These are phyloP conservation scores for Mythimna impura DNA, from an alignment of 2,888 invertebrate species.

Conservation along the genomic window DNA sequence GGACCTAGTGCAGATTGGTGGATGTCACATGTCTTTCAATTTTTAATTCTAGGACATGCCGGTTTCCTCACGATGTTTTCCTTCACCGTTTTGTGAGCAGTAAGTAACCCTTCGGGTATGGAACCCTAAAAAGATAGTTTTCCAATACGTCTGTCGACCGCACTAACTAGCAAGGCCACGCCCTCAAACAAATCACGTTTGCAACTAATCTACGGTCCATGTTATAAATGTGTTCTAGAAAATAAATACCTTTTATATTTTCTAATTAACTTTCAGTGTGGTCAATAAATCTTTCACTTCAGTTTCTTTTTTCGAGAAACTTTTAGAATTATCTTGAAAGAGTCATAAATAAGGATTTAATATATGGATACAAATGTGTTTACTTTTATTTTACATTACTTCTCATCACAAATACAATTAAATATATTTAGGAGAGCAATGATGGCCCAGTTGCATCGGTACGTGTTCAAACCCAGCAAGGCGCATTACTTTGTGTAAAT, in stretches of 20 bases:
- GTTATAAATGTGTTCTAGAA: constrained; percentile 34
- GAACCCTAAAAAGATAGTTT: constrained; percentile 15
- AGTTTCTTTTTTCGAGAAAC: constrained; percentile 42
- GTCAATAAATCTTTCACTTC: constrained; percentile 51
- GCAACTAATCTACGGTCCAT: constrained; percentile 38
- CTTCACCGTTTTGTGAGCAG: too few relatives aligned
- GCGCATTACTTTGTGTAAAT: too few relatives aligned
- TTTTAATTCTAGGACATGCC: too few relatives aligned
- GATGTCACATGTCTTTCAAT: too few relatives aligned
- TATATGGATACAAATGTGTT: constrained; percentile 1
- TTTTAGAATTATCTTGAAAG: constrained; percentile 28
- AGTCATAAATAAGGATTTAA: constrained; percentile 27
- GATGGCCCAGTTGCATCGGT: too few relatives aligned
- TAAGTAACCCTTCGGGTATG: too few relatives aligned
- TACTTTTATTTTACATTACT: constrained; percentile 8
- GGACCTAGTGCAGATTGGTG: too few relatives aligned
- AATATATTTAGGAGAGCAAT: neutral
- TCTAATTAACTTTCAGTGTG: constrained; percentile 46
- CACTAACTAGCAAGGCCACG: constrained; percentile 24
- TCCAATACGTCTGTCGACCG: constrained; percentile 37
- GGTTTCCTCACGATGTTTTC: too few relatives aligned
- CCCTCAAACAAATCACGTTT: constrained; percentile 48
- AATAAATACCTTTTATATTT: constrained; percentile 46
- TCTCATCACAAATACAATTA: neutral
- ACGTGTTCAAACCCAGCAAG: too few relatives aligned